Conservation (phyloP, 92 coral and sea anemone species). For the Epizoanthus scotinus region DNA sequence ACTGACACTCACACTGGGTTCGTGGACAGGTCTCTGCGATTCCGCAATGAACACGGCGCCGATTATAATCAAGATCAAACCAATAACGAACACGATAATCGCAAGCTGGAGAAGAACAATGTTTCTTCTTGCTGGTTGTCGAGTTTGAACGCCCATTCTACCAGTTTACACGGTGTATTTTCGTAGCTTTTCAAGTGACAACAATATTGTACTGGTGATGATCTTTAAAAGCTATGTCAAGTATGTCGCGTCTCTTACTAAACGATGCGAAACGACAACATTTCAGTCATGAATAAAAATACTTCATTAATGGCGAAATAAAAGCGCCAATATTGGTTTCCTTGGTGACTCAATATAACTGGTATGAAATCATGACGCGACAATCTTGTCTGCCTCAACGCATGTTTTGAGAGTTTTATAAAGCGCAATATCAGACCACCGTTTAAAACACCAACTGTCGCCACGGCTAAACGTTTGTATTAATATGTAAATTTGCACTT, state of each 20-base stretch:
- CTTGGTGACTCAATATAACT: background rate
- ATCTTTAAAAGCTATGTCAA: background rate
- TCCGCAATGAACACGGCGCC: slow-evolving; percentile 47
- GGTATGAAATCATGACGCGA: background rate
- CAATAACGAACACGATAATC: slow-evolving; percentile 47
- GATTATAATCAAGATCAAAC: slow-evolving; percentile 48
- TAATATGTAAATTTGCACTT: background rate
- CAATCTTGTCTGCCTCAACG: background rate
- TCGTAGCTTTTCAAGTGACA: background rate
- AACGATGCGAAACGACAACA: slow-evolving; percentile 3
- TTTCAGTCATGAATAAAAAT: slow-evolving; percentile 13
- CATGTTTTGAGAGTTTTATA: background rate
- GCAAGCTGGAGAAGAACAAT: slow-evolving; percentile 37
- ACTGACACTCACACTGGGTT: slow-evolving; percentile 2
- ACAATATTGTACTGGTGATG: background rate
- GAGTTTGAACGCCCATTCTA: slow-evolving; percentile 4
- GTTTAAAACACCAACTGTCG: background rate
- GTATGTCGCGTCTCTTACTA: slow-evolving; percentile 11
- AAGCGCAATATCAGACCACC: background rate
- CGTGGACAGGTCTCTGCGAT: slow-evolving; percentile 13
- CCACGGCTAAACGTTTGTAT: background rate
- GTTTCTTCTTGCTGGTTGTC: slow-evolving; percentile 31
- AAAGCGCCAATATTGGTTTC: background rate
- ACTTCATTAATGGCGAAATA: background rate
- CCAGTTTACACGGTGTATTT: background rate